These are phyloP conservation scores for Gulo gulo DNA, from an alignment of 2,113 vertebrate genomes.

Conservation along the genomic window DNA sequence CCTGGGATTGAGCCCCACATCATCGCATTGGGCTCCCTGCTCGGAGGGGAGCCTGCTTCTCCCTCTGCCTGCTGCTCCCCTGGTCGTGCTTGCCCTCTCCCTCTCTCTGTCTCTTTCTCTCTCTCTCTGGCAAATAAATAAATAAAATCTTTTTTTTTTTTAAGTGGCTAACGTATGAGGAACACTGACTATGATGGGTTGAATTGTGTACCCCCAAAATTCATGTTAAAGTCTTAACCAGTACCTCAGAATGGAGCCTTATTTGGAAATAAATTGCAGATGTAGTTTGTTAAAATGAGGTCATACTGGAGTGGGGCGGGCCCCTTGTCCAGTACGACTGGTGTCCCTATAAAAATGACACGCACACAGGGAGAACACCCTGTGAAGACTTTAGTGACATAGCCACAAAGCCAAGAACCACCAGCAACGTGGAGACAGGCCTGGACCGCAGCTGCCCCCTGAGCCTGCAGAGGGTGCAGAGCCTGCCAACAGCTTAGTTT, in stretches of 20 bases:
- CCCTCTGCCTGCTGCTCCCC: not conserved
- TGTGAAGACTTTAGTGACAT: no score
- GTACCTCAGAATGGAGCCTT: not conserved
- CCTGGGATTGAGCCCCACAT: not conserved
- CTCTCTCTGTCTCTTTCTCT: no score
- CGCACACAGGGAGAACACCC: fast-evolving
- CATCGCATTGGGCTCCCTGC: no score
- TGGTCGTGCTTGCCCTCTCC: not conserved
- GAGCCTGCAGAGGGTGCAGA: fast-evolving
- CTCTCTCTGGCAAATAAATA: not conserved
- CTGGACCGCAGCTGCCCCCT: not conserved
- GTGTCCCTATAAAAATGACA: no score
- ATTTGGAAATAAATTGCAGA: not conserved
- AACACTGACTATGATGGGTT: not conserved
- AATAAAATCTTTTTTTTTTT: no score
- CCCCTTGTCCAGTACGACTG: not conserved
- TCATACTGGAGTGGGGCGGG: not conserved
- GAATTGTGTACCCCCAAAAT: not conserved
- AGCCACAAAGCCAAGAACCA: not conserved
- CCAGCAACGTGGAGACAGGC: no score
- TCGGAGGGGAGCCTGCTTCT: not conserved
- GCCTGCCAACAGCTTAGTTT: not conserved
- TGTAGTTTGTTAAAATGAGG: not conserved
- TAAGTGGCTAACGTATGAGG: not conserved
- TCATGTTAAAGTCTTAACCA: not conserved